Conservation (phyloP, 64 coral and sea anemone species). For the Montipora sp. region DNA sequence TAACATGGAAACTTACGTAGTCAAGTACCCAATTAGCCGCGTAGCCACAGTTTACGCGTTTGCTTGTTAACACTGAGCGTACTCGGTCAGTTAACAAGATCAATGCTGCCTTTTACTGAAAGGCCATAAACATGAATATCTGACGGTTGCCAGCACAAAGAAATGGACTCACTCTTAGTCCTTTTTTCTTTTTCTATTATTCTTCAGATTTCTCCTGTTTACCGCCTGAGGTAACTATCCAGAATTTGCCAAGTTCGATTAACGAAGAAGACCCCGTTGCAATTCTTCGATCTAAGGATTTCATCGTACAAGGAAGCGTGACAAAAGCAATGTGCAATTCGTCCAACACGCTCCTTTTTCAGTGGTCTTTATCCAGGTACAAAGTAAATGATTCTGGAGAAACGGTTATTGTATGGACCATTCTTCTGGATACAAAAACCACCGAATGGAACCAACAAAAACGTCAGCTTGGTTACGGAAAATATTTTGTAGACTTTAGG, state of each 20-base stretch:
- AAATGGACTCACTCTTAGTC: too few relatives aligned
- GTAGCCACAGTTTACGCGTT: too few relatives aligned
- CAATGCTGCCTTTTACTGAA: too few relatives aligned
- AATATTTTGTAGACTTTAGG: conserved; percentile 57
- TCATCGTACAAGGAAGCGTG: conserved; percentile 43
- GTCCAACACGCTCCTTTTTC: neutral
- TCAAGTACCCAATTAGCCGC: too few relatives aligned
- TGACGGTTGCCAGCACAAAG: too few relatives aligned
- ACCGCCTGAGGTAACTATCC: conserved; percentile 12
- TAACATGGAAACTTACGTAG: too few relatives aligned
- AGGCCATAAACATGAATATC: too few relatives aligned
- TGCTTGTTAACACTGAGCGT: too few relatives aligned
- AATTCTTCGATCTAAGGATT: conserved; percentile 24
- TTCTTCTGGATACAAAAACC: neutral
- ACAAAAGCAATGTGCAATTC: conserved; percentile 1
- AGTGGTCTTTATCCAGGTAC: conserved; percentile 30
- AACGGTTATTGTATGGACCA: neutral
- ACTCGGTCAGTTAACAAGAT: too few relatives aligned
- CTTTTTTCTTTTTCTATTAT: too few relatives aligned
- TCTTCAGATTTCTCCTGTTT: conserved; percentile 13
- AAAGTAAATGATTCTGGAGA: neutral
- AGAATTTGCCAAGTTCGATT: neutral
- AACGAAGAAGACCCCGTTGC: neutral
- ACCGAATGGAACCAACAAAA: conserved; percentile 58
- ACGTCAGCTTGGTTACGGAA: conserved; percentile 19